phyloP scores from a whole-genome alignment of 2,888 invertebrate genomes.

The Diabrotica balteata region DNA sequence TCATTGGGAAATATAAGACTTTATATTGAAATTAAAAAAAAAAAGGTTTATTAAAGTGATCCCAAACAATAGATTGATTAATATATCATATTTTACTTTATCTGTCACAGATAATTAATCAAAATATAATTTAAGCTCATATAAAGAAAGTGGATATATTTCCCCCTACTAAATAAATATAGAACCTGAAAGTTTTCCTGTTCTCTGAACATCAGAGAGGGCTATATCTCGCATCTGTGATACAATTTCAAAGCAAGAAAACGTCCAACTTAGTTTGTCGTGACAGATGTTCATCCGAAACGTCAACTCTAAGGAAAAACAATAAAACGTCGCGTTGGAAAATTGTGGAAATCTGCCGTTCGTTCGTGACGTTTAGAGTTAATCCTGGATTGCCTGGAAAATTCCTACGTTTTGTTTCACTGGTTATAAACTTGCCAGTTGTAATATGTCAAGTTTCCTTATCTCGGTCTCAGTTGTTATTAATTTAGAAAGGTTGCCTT shows the following conservation, averaged over 20 bases:
- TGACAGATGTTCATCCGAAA: conserved; percentile 46
- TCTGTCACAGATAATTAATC: too few species aligned
- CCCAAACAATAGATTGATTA: too few species aligned
- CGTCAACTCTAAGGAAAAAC: conserved; percentile 44
- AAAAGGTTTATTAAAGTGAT: too few species aligned
- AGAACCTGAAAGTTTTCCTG: neutral
- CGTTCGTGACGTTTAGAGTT: conserved; percentile 23
- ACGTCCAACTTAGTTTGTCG: conserved; percentile 38
- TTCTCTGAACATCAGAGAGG: neutral
- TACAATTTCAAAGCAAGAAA: conserved; percentile 43
- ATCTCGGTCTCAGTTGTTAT: conserved; percentile 8
- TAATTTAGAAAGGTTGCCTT: neutral
- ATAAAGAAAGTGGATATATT: too few species aligned
- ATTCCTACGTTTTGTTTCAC: conserved; percentile 22
- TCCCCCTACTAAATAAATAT: too few species aligned
- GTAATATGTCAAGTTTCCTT: conserved; percentile 15
- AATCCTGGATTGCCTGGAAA: conserved; percentile 17
- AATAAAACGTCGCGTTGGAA: conserved; percentile 35
- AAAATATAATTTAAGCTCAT: too few species aligned
- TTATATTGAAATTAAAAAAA: too few species aligned
- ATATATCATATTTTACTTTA: too few species aligned
- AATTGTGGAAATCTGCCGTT: conserved; percentile 32
- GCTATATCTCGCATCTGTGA: conserved; percentile 44
- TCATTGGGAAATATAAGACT: too few species aligned
- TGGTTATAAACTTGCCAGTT: conserved; percentile 14